Evolutionary conservation across 1,140 invertebrate genomes (phyloP), one percentile per base, ranked within the genome.

Genomic region (Oedothorax gibbosus): DNA sequence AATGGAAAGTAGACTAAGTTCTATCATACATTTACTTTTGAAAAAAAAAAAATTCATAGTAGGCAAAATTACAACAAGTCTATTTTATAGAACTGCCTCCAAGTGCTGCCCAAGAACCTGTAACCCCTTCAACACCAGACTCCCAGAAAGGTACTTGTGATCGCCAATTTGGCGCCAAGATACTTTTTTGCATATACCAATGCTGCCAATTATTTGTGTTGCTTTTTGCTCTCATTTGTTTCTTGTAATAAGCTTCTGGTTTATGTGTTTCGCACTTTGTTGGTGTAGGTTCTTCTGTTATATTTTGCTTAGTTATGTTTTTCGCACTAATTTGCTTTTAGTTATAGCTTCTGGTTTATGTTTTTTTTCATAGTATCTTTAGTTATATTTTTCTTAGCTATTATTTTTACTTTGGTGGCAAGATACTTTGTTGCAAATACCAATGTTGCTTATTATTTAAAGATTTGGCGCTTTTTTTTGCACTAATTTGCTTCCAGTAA

Each of bases 51-150:
- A 62, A 20, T n/a, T 20, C 15, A 7, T 35, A 35, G 14, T 9
- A 65, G 18, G 0, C 10, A 65, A 65, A 11, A 20, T 20, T 20
- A 21, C 15, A 15, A 12, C 7, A 11, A 14, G 6, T 71, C 11
- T 53, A 2, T 53, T 69, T 77, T 78, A 15, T 72, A 92, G 97
- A 98, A 89, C 89, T 98, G 20, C 96, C 96, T 3, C 93, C 96
- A 5, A 97, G 96, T 88, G 95, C 95, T 4, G 96, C 95, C 7
- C 93, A 94, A 83, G 94, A 95, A 87, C 94, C 95, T n/a, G 91
- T 93, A 9, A 83, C 81, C 49, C 81, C 81, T 18, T 66, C 81
- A 2, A 94, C 94, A 0, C 94, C 94, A 20, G 93, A 92, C 0
- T 93, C 92, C 2, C 92, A 91, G 21, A 80, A 86, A 64, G 62